phyloP scores from a whole-genome alignment of 1,140 invertebrate species.

The Cydia pomonella region DNA sequence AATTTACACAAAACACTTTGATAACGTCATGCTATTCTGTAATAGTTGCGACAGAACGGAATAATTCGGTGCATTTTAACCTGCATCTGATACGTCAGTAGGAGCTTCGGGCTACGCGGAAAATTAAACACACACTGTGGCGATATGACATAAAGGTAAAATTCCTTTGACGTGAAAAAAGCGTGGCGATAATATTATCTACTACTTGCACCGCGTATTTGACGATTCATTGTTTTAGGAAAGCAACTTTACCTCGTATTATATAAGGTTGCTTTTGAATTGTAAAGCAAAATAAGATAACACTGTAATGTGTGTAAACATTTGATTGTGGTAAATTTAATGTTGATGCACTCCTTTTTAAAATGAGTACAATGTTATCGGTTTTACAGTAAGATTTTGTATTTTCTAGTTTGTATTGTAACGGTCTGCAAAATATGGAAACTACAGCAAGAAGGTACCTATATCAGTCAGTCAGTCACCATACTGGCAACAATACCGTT shows the following conservation, averaged over 20 bases:
- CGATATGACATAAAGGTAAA: conserved; percentile 6
- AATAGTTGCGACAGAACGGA: not conserved
- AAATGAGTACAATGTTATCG: conserved; percentile 3
- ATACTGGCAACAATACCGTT: too few relatives aligned
- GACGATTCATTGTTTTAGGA: not conserved
- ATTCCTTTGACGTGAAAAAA: conserved; percentile 12
- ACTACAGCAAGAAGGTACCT: too few relatives aligned
- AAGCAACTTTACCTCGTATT: not conserved
- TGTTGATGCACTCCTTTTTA: not conserved
- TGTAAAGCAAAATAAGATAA: not conserved
- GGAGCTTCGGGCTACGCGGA: not conserved
- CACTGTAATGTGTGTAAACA: not conserved
- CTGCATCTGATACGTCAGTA: conserved; percentile 15
- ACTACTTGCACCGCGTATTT: not conserved
- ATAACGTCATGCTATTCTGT: conserved; percentile 25
- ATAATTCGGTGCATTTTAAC: conserved; percentile 29
- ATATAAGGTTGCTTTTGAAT: not conserved
- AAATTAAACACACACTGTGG: not conserved
- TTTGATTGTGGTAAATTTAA: conserved; percentile 11
- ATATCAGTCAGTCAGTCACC: too few relatives aligned
- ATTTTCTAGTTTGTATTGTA: not conserved
- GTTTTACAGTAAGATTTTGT: not conserved
- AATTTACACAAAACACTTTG: conserved; percentile 14
- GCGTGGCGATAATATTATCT: conserved; percentile 1
- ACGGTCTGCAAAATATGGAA: too few relatives aligned